Evolutionary conservation across 2,888 invertebrate species (phyloP).

Genomic region (Galerucella nymphaeae): DNA sequence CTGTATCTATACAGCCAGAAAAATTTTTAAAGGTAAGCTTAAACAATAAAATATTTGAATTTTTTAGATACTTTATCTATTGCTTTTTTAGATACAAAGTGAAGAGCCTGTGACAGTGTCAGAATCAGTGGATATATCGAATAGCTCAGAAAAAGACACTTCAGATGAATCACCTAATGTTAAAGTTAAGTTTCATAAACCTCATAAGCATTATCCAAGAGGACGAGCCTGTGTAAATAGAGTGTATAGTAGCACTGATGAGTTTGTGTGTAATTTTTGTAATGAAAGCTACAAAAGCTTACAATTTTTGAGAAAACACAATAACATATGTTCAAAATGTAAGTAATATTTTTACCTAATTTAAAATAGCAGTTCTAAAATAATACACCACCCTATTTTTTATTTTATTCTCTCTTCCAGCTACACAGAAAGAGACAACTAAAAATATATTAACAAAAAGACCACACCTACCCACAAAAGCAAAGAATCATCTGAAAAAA

Average conservation of each 20-base stretch:
- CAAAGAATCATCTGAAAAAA: slow-evolving; percentile 55
- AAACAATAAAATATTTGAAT: not conserved
- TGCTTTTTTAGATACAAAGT: slow-evolving; percentile 27
- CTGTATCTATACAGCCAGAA: slow-evolving; percentile 17
- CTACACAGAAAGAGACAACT: slow-evolving; percentile 25
- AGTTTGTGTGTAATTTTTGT: slow-evolving; percentile 54
- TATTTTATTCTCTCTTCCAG: slow-evolving; percentile 1
- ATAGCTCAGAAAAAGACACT: not conserved
- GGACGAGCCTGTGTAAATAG: slow-evolving; percentile 25
- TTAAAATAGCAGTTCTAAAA: not conserved
- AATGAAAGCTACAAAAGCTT: slow-evolving; percentile 50
- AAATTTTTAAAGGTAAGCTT: slow-evolving; percentile 20
- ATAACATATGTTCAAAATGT: slow-evolving; percentile 53
- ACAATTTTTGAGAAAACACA: slow-evolving; percentile 52
- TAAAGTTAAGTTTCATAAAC: slow-evolving; percentile 13
- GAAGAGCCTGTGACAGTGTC: slow-evolving; percentile 10
- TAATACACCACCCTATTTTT: not conserved
- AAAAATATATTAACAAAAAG: slow-evolving; percentile 50
- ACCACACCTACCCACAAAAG: slow-evolving; percentile 55
- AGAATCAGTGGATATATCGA: slow-evolving; percentile 6
- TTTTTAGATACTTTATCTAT: not conserved
- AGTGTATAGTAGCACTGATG: slow-evolving; percentile 45
- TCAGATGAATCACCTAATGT: slow-evolving; percentile 6
- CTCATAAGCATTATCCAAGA: slow-evolving; percentile 23
- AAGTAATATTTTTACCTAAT: slow-evolving; percentile 22